Base-by-base conservation (phyloP, 1,140 invertebrate genomes). In the Microplitis mediator region DNA sequence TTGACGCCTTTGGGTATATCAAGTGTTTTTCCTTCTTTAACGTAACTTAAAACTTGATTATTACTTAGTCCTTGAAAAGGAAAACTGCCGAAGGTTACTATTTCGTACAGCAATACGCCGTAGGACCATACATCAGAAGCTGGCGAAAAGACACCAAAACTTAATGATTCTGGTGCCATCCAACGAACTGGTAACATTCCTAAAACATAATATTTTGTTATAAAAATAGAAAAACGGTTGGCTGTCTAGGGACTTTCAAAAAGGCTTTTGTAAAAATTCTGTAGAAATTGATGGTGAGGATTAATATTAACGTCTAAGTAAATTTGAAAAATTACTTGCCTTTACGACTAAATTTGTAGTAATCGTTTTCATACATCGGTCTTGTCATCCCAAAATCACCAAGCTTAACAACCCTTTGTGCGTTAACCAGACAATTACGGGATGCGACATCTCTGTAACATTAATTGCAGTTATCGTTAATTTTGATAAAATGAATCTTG, bases 321-420 rank as follows among this genome's bases (percentile, higher is more conserved):
- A 23, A 76, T 11, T 65, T 32, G 5, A 39, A 65, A 35, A 35
- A 70, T 9, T 32, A 6, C 72, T 50, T 56, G 91, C 92, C 95
- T 82, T 94, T 93, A 32, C 95, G 91, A 79, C 92, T 95, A 76
- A 96, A 95, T 72, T 92, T 90, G 80, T 95, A 95, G 82, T 97
- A 97, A 81, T 97, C 95, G 69, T 93, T 94, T 76, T 95, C 95
- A 82, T 93, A 95, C 82, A 96, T 93, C 4, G 94, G 91, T 34
- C 95, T 88, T 4, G 95, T 94, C 95, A 98, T 97, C 23, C 96
- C 96, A 85, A 98, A 97, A 85, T 98, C 96, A 3, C 94, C 95
- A 11, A 98, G 90, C 84, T 97, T 97, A 3, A 97, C 93, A 0
- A 92, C 89, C 68, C 93, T 89, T 71, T 92, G 90, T 4, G 92